Evolutionary conservation across 2,888 invertebrate species (phyloP), one percentile per base, ranked within the genome.

Genomic region (Heliconius ismenius): DNA sequence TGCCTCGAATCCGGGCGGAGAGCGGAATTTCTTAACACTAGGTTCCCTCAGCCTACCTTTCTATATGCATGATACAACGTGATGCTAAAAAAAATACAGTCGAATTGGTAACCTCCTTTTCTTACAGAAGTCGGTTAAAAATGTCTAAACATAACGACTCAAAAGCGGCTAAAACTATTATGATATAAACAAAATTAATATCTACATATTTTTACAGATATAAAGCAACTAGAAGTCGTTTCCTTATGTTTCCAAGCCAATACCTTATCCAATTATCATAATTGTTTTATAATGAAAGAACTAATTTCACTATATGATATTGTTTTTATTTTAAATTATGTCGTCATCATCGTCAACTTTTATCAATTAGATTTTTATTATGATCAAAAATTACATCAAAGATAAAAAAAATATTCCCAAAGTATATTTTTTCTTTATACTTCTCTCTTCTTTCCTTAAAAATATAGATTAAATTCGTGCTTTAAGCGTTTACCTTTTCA

Each of bases 231-330:
- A n/a, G 15, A 60, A 32, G 1, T 9, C 21, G 28, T 76, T 64
- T 75, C 2, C 21, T 54, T 28, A 65, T 69, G 36, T 62, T n/a
- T 67, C 62, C 18, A 54, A 69, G 58, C 75, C 68, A 73, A 77
- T 76, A 73, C 69, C 74, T 78, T 76, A 72, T 81, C 80, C 76
- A 82, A 81, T 80, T 80, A 79, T 58, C 69, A 32, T 81, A 82
- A 82, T 82, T 73, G 77, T 26, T 79, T 78, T 80, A 73, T 82
- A 80, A 82, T 82, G 78, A 77, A 63, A 70, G 65, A 75, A 70
- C 77, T 76, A 68, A 76, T 79, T 78, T 78, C 73, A 77, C 75
- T 73, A 77, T 68, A 78, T 73, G 79, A 67, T 75, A 70, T 36
- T 63, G 54, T 70, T 74, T 63, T 79, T 79, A 75, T 80, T 81